Conservation (phyloP, 2,888 invertebrate species). For the Petrophora chlorosata region DNA sequence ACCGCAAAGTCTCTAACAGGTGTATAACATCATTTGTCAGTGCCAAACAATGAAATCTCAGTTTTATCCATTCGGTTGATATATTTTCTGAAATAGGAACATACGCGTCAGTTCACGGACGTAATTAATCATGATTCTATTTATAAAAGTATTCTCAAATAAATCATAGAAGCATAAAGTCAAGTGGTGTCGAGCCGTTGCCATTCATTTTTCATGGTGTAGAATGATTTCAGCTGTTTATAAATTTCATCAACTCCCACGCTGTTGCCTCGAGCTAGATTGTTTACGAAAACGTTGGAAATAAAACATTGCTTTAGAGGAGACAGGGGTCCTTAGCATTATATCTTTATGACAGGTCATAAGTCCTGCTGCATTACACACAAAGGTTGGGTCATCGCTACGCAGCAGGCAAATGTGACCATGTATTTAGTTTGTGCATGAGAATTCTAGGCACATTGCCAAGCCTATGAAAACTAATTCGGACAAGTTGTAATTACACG, state of each 20-base stretch:
- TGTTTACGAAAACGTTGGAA: slow-evolving; percentile 41
- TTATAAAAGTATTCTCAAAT: slow-evolving; percentile 24
- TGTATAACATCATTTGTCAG: slow-evolving; percentile 87
- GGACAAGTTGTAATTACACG: slow-evolving; percentile 35
- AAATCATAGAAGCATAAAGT: slow-evolving; percentile 17
- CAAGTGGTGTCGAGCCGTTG: slow-evolving; percentile 28
- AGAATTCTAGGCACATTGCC: slow-evolving; percentile 49
- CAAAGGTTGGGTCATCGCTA: slow-evolving; percentile 25
- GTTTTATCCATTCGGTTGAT: slow-evolving; percentile 90
- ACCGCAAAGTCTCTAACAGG: slow-evolving; percentile 87
- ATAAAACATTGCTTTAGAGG: slow-evolving; percentile 32
- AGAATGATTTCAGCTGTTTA: slow-evolving; percentile 36
- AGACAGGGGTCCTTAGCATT: slow-evolving; percentile 11
- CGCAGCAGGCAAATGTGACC: slow-evolving; percentile 31
- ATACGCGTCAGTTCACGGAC: slow-evolving; percentile 7
- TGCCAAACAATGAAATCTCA: slow-evolving; percentile 90
- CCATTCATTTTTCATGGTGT: slow-evolving; percentile 35
- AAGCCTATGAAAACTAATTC: slow-evolving; percentile 47
- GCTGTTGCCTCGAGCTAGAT: slow-evolving; percentile 32
- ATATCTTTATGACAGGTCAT: slow-evolving; percentile 17
- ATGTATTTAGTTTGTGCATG: slow-evolving; percentile 38
- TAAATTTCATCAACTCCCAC: slow-evolving; percentile 47
- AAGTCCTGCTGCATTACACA: slow-evolving; percentile 12
- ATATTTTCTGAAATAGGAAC: slow-evolving; percentile 84
- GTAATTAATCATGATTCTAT: slow-evolving; percentile 18